Conservation (phyloP, 2,888 invertebrate genomes). For the Scaptomyza flava region DNA sequence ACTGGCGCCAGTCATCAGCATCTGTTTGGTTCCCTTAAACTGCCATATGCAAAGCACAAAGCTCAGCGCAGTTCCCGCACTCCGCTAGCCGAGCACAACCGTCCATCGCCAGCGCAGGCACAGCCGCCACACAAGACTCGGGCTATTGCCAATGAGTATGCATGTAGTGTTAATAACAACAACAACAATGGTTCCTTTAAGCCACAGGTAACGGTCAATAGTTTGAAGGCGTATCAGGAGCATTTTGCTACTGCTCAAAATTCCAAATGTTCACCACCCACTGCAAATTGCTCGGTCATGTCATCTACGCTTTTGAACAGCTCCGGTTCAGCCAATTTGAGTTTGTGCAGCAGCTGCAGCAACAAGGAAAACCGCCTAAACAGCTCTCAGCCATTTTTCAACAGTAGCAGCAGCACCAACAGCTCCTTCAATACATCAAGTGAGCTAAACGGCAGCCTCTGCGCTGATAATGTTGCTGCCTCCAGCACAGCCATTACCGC, state of each 20-base stretch:
- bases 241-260: conserved; percentile 14
- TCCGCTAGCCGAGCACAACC: conserved; percentile 69
- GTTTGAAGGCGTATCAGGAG: conserved; percentile 48
- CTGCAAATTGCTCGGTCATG: conserved; percentile 59
- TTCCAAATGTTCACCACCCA: conserved; percentile 46
- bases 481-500: conserved; percentile 48
- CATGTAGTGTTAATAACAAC: conserved; percentile 3
- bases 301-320: conserved; percentile 72
- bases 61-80: conserved; percentile 55
- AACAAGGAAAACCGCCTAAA: conserved; percentile 81
- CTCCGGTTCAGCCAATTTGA: conserved; percentile 53
- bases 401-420: conserved; percentile 44
- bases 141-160: conserved; percentile 63
- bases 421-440: conserved; percentile 72
- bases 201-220: conserved; percentile 45
- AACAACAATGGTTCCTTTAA: conserved; percentile 29
- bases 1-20: conserved; percentile 56
- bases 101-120: conserved; percentile 50
- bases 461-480: conserved; percentile 49
- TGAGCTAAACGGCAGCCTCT: conserved; percentile 75
- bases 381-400: conserved; percentile 68
- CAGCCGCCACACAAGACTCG: conserved; percentile 73
- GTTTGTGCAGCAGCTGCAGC: conserved; percentile 55
- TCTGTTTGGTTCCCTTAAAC: conserved; percentile 66
- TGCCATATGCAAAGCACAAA: conserved; percentile 66